Evolutionary conservation across 1,140 invertebrate genomes (phyloP).

Genomic region (Belonocnema kinseyi): DNA sequence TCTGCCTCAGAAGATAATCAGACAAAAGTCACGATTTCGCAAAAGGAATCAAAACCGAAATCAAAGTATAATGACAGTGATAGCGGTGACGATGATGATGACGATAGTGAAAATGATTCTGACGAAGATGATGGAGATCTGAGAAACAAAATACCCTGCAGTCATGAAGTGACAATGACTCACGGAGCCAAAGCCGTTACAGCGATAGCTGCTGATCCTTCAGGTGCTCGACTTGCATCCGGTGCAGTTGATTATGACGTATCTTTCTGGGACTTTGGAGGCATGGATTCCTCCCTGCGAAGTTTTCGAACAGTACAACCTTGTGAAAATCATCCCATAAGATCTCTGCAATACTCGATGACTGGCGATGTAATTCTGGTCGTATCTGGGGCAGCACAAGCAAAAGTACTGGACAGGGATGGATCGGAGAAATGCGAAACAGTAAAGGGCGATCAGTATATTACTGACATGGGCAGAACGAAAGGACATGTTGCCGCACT

Average conservation of each 20-base stretch:
- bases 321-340: slow-evolving; percentile 97
- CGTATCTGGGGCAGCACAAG: slow-evolving; percentile 92
- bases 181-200: slow-evolving; percentile 92
- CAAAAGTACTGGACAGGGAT: slow-evolving; percentile 96
- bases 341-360: slow-evolving; percentile 91
- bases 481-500: slow-evolving; percentile 97
- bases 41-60: slow-evolving; percentile 39
- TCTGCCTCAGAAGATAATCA: slow-evolving; percentile 38
- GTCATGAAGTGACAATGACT: slow-evolving; percentile 87
- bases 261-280: slow-evolving; percentile 98
- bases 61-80: slow-evolving; percentile 35
- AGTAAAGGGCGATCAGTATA: slow-evolving; percentile 97
- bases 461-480: slow-evolving; percentile 94
- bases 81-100: slow-evolving; percentile 47
- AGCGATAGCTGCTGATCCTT: slow-evolving; percentile 92
- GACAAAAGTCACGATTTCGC: slow-evolving; percentile 48
- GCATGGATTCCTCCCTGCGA: slow-evolving; percentile 94
- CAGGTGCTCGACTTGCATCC: slow-evolving; percentile 93
- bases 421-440: slow-evolving; percentile 97
- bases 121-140: slow-evolving; percentile 76
- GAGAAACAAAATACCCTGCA: slow-evolving; percentile 84
- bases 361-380: slow-evolving; percentile 97
- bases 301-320: slow-evolving; percentile 95
- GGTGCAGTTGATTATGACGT: slow-evolving; percentile 97
- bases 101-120: slow-evolving; percentile 68